Conservation (phyloP, 2,797 vertebrate genomes). For the Corythornis leucogaster region DNA sequence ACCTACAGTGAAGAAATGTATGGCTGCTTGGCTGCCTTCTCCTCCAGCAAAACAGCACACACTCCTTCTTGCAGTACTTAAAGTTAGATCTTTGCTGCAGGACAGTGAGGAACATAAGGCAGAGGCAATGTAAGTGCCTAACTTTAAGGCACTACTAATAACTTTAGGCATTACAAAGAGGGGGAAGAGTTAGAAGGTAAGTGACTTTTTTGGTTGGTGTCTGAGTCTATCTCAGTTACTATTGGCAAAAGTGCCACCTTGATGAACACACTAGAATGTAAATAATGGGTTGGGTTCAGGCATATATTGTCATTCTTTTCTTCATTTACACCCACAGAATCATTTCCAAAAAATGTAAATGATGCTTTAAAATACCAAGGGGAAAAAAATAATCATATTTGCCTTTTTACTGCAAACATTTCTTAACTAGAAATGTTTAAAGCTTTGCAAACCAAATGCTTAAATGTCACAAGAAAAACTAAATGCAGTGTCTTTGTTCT, state of each 20-base stretch:
- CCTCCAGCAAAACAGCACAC: not conserved
- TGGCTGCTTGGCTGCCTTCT: not conserved
- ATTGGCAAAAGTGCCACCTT: not conserved
- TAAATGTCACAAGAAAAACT: conserved; percentile 2
- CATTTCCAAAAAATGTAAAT: not conserved
- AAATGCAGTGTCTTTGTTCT: not conserved
- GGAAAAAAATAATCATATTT: not conserved
- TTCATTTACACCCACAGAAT: not conserved
- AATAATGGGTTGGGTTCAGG: not conserved
- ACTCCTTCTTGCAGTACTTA: rapidly evolving
- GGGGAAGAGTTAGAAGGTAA: not conserved
- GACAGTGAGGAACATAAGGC: rapidly evolving
- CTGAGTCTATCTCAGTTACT: not conserved
- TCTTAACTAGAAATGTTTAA: not conserved
- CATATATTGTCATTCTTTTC: not conserved
- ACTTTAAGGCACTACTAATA: not conserved
- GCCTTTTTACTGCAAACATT: not conserved
- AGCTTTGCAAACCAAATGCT: not conserved
- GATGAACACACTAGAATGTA: not conserved
- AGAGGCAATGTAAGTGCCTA: not conserved
- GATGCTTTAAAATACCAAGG: not conserved
- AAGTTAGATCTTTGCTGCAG: not conserved
- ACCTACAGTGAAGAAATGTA: not conserved
- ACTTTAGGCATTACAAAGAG: not conserved
- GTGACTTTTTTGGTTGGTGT: not conserved